These are phyloP conservation scores for Menidia beryllina DNA, from an alignment of 2,113 vertebrate species.

Conservation along the genomic window DNA sequence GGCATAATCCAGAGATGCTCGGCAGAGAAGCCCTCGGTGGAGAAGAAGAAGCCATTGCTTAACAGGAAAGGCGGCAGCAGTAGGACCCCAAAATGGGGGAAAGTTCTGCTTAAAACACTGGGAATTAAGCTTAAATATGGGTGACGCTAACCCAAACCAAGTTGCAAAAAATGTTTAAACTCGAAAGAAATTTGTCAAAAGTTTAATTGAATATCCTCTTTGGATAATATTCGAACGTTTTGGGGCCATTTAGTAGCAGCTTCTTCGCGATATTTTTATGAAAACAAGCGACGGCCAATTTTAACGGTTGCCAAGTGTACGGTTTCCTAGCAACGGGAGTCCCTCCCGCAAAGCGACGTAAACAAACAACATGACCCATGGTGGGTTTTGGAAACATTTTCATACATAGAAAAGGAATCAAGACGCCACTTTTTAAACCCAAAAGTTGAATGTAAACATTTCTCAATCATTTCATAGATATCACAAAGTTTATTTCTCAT, in stretches of 20 bases:
- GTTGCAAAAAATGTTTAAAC: too few relatives aligned
- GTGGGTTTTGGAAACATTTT: background rate
- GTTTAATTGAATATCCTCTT: background rate
- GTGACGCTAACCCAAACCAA: background rate
- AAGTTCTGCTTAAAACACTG: background rate
- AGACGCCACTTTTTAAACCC: too few relatives aligned
- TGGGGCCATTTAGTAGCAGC: too few relatives aligned
- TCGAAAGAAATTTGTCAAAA: too few relatives aligned
- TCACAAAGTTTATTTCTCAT: background rate
- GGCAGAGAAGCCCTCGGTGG: background rate
- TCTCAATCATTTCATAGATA: background rate
- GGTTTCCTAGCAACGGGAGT: conserved; percentile 57
- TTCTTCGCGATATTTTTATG: rapidly evolving
- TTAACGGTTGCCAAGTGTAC: background rate
- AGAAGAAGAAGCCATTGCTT: background rate
- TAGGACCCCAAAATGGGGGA: too few relatives aligned
- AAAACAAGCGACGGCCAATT: background rate
- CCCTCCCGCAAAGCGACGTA: conserved; percentile 44
- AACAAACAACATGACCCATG: background rate
- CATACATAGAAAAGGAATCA: too few relatives aligned
- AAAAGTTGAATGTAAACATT: background rate
- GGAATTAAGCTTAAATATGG: background rate
- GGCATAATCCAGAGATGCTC: background rate
- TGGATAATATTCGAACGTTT: background rate
- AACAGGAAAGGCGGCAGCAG: background rate